Base-by-base conservation (phyloP, 2,888 invertebrate species). In the Encarsia formosa region DNA sequence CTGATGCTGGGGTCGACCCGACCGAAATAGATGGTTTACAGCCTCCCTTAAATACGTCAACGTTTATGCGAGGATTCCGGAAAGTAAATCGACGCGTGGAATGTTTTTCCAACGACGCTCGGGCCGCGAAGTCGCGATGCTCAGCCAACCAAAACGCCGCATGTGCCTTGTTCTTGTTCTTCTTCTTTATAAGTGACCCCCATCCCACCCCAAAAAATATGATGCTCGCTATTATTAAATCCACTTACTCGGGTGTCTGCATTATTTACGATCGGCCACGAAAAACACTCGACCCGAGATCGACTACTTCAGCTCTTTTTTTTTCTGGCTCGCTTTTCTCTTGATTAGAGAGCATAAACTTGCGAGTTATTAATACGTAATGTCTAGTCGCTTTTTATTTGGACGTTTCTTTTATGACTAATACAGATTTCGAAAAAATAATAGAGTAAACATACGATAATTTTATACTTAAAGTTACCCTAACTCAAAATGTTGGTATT, bases 1-100 rank as follows among this genome's bases (percentile, higher is more conserved):
- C n/a, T n/a, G n/a, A n/a, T n/a, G n/a, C n/a, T n/a, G n/a, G n/a
- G n/a, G n/a, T 35, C 53, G 48, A 42, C 41, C 45, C 51, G 64
- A 65, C 69, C 63, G 61, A 72, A 71, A 73, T 73, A 70, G 71
- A 72, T 71, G 67, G 65, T 72, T 73, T 72, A 72, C 70, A 63
- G 65, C 67, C 63, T 68, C 70, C 69, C 70, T 73, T 71, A 71
- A 71, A 72, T 66, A 69, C 70, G 69, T 71, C 69, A 69, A 70
- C 70, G 68, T 72, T 71, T 70, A 73, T 63, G 66, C 63, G 65
- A 61, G 66, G 66, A 71, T 72, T 70, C 66, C 64, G 64, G 66
- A 70, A 69, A 71, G 71, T 70, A 73, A 73, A 73, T 71, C 69
- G 70, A 69, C 63, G 65, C 61, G 59, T 50, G 66, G 70, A 73